Base-by-base conservation (phyloP, 2,113 vertebrate genomes). In the Halcyon senegalensis region DNA sequence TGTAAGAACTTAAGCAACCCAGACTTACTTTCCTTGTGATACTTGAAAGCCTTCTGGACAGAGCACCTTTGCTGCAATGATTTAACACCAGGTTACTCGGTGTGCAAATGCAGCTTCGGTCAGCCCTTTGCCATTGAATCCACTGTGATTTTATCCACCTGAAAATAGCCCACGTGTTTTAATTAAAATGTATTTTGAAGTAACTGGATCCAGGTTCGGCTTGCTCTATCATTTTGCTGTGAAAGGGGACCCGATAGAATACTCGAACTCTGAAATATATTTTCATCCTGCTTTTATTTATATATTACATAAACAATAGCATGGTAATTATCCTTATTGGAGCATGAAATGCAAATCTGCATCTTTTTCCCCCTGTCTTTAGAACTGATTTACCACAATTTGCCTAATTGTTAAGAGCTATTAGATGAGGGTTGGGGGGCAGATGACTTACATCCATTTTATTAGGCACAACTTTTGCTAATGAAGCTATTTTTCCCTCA, bases 1-100 rank as follows among this genome's bases (percentile, higher is more conserved):
- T 94, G 90, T 97, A 97, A 97, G 96, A 98, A 94, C 82, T 93
- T 98, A 97, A 97, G 94, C 89, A 94, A 97, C 90, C 96, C 93
- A 93, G 92, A 96, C 87, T 97, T 97, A 94, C 97, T 98, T 97
- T 90, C 92, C 84, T 96, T 95, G 56, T 73, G 90, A 87, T 95
- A 85, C 89, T 92, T 95, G 90, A 97, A 96, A 97, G 93, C 79
- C 46, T 93, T 97, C 87, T 97, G 85, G 82, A 97, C 80, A 96
- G 89, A 96, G 84, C 86, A 97, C 96, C 94, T 97, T 93, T 62
- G 73, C 84, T 87, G 88, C 51, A 81, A 18, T 96, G 89, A 64
- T 96, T 95, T 95, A 86, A 62, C 77, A 64, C 85, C 74, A 70
- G 64, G 63, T 86, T 96, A 84, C 90, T 93, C 41, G 33, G 73